These are phyloP conservation scores for Tautogolabrus adspersus DNA, from an alignment of 2,113 vertebrate species.

Conservation along the genomic window DNA sequence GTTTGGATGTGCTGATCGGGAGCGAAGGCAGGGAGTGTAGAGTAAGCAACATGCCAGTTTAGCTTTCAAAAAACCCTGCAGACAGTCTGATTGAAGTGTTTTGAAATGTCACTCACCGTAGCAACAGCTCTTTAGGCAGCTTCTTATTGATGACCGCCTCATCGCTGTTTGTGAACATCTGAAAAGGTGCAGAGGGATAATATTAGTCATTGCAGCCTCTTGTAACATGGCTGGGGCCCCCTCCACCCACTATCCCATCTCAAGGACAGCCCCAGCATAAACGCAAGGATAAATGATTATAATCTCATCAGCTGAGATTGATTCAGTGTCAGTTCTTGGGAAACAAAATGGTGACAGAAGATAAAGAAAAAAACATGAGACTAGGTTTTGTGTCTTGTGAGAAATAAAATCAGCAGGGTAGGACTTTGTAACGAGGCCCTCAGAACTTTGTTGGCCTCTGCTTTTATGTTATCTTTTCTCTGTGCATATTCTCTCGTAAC, in stretches of 20 bases:
- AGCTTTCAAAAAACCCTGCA: neutral
- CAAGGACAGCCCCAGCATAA: conserved; percentile 40
- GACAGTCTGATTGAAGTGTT: conserved; percentile 11
- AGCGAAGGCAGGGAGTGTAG: neutral
- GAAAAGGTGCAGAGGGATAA: conserved; percentile 59
- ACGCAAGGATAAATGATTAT: conserved; percentile 41
- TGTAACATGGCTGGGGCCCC: neutral
- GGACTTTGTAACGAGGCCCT: conserved; percentile 32
- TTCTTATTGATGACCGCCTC: conserved; percentile 99
- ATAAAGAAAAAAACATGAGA: conserved; percentile 17
- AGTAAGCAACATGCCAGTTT: conserved; percentile 20
- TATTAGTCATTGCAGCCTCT: conserved; percentile 26
- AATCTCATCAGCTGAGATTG: conserved; percentile 43
- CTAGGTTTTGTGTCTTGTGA: conserved; percentile 8
- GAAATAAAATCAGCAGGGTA: neutral
- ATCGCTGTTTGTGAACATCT: conserved; percentile 99
- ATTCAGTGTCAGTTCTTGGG: conserved; percentile 40
- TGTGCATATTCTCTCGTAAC: neutral
- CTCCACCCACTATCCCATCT: conserved; percentile 23
- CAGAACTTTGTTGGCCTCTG: neutral
- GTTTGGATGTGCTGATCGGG: conserved; percentile 7
- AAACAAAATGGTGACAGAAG: conserved; percentile 8
- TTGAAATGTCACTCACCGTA: conserved; percentile 85
- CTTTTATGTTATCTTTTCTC: conserved; percentile 18
- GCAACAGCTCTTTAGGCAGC: conserved; percentile 96